Conservation (phyloP, 2,797 vertebrate genomes). For the Hafferia zeledoni region DNA sequence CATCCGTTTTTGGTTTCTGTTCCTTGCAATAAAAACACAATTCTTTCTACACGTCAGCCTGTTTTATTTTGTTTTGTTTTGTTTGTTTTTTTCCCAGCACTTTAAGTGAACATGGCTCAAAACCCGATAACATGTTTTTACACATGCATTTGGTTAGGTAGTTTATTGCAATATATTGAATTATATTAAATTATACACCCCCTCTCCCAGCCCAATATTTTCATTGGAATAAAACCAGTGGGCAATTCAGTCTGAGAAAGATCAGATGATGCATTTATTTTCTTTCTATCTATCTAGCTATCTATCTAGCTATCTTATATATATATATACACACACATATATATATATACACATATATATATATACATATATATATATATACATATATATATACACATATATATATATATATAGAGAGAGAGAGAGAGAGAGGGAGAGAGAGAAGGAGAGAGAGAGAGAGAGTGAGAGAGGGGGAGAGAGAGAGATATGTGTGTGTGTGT, state of each 20-base stretch:
- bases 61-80: background rate
- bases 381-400: no score
- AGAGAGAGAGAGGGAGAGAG: no score
- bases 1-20: background rate
- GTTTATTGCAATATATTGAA: background rate
- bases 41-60: background rate
- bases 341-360: no score
- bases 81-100: background rate
- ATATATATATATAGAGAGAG: no score
- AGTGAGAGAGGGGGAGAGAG: no score
- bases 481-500: no score
- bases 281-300: no score
- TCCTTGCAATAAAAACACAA: background rate
- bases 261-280: background rate
- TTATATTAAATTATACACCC: fast-evolving
- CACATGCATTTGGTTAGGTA: fast-evolving
- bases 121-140: background rate
- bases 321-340: no score
- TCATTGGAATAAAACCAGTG: background rate
- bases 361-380: no score
- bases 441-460: no score
- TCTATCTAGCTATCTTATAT: no score
- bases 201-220: background rate
- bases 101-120: background rate
- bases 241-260: background rate